Base-by-base conservation (phyloP, 2,797 vertebrate genomes). In the Enteromius unitaeniatus region DNA sequence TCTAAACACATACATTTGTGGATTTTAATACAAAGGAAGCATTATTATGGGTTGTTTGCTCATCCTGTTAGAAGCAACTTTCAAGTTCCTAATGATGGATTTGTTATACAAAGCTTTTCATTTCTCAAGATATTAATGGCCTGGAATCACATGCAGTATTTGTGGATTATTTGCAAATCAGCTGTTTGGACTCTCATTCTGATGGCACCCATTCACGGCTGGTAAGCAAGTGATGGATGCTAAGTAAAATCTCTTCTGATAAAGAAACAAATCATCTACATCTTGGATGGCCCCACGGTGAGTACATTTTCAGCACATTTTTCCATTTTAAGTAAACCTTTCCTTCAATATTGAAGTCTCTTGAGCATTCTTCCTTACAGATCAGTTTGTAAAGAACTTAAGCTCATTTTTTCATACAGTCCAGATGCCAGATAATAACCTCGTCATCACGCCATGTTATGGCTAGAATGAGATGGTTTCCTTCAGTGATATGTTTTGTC, bases 381-480 rank as follows among this genome's bases (percentile, higher is more conserved):
- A 78, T 64, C 26, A 34, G 40, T 49, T 65, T 49, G 17, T 31
- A 26, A 64, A 65, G 60, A 65, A 47, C 34, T 78, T 40, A 17
- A 60, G 74, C 37, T 9, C 1, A 40, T 58, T 60, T 60, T 14
- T 68, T 68, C 4, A 10, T 26, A 60, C 26, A 49, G 40, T 78
- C 60, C 60, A 62, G 58, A 45, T 47, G 40, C 5, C 10, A 13
- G 28, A 34, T 31, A 23, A 65, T 34, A 65, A 45, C 37, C 26
- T 62, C 37, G 6, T 34, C 58, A 47, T 49, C 40, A 28, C 42
- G 26, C 65, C 26, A 45, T 49, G 26, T 60, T 37, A 28, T 45
- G 9, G 40, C 58, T 78, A 17, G 17, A 80, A 55, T 80, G 49
- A 69, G 34, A 67, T 51, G 13, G 10, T 64, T 76, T 78, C 19